Conservation (phyloP, 92 coral and sea anemone species). For the Paramuricea clavata region DNA sequence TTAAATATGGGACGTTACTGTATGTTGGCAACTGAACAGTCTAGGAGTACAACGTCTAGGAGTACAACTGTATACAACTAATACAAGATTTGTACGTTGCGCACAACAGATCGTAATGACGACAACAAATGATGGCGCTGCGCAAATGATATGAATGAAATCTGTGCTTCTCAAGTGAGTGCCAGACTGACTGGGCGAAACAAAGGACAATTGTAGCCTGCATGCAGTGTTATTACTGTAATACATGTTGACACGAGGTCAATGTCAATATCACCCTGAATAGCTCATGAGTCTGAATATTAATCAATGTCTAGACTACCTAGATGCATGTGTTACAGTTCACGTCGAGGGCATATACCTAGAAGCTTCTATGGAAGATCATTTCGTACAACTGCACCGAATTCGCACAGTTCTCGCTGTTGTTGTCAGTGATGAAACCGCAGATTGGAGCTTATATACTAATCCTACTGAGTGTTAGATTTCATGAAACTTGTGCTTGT, state of each 20-base stretch:
- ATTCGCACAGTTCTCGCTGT: too few species aligned
- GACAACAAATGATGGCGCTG: too few species aligned
- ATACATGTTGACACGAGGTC: not conserved
- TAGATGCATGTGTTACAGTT: not conserved
- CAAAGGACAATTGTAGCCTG: not conserved
- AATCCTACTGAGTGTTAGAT: not conserved
- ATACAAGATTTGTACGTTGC: too few species aligned
- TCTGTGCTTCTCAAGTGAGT: not conserved
- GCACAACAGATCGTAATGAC: not conserved
- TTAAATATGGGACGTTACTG: too few species aligned
- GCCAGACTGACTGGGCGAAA: not conserved
- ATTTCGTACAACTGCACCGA: not conserved
- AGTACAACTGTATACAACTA: too few species aligned
- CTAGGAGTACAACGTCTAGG: too few species aligned
- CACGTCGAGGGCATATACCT: not conserved
- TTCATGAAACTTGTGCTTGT: not conserved
- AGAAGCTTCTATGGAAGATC: not conserved
- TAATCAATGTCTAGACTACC: constrained; percentile 7
- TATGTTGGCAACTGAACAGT: too few species aligned
- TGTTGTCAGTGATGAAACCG: too few species aligned
- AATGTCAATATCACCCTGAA: not conserved
- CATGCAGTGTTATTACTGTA: not conserved
- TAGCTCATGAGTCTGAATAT: not conserved
- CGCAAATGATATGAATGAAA: too few species aligned
- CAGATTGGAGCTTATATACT: too few species aligned